Base-by-base conservation (phyloP, 2,113 vertebrate species). In the Limnothrissa miodon region DNA sequence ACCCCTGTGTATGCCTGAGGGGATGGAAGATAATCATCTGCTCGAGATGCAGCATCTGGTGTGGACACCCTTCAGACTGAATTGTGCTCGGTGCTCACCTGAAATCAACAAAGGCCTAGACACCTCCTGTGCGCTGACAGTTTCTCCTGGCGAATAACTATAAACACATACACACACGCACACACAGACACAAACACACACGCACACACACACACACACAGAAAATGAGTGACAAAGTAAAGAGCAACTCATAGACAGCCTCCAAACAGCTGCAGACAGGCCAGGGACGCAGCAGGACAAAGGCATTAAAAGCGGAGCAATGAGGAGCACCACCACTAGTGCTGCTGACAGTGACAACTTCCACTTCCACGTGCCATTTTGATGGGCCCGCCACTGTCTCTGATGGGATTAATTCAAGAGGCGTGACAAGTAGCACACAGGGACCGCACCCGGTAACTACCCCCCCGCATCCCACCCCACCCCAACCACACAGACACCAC, bases 391-490 rank as follows among this genome's bases (percentile, higher is more conserved):
- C 36, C 82, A 33, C 46, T 42, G 83, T 46, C 62, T 78, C 78
- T 85, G 85, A 88, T 83, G 87, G 87, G 87, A 86, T 88, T 88
- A 88, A 88, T 80, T 80, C 82, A 84, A 78, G 74, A 86, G 85
- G 80, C 80, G 70, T 85, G 87, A 88, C 85, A 88, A 82, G 82
- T 48, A 23, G 83, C 81, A 80, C 81, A 79, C 25, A 80, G 82
- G 82, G 62, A 13, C 81, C 25, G 45, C 78, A 78, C 46, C 44
- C 62, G 48, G 6, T 66, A 13, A 7, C 59, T 25, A 33, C 1
- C 25, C n/a, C 59, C 59, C 25, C 59, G 23, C 59, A n/a, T n/a
- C n/a, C 62, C 10, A 9, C 29, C 62, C n/a, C 9, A 5, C 23
- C 62, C n/a, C 23, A 5, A n/a, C 5, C 25, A 9, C 59, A 62